These are phyloP conservation scores for Ophiodon elongatus DNA, from an alignment of 2,113 vertebrate genomes.

Conservation along the genomic window DNA sequence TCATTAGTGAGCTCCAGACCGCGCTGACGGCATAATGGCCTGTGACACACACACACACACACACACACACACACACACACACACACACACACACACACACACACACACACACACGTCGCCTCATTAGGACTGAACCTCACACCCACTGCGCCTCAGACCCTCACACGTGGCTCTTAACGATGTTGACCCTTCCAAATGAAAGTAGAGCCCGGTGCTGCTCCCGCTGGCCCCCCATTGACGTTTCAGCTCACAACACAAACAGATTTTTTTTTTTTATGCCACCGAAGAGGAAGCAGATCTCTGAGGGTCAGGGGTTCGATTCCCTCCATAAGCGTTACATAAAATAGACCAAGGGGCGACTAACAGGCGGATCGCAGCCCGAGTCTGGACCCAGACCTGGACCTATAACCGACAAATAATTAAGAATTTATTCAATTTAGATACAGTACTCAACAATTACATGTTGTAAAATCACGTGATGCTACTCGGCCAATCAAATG, in stretches of 20 bases:
- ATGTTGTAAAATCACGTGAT: no score
- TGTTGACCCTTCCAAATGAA: slow-evolving; percentile 47
- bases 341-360: background rate
- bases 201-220: slow-evolving; percentile 34
- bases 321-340: background rate
- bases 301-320: background rate
- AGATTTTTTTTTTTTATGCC: no score
- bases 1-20: slow-evolving; percentile 52
- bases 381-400: no score
- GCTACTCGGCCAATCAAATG: no score
- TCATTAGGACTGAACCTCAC: slow-evolving; percentile 2
- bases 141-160: background rate
- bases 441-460: no score
- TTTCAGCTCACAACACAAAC: slow-evolving; percentile 16
- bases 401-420: no score
- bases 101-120: background rate
- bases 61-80: background rate
- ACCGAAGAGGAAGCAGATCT: slow-evolving; percentile 1
- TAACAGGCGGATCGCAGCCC: no score
- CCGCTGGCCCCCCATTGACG: no score
- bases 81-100: slow-evolving; percentile 17
- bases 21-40: slow-evolving; percentile 38
- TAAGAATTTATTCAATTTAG: no score
- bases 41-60: background rate
- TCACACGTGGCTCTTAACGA: slow-evolving; percentile 35